These are phyloP conservation scores for Conopomorpha cramerella DNA, from an alignment of 1,140 invertebrate genomes.

Conservation along the genomic window DNA sequence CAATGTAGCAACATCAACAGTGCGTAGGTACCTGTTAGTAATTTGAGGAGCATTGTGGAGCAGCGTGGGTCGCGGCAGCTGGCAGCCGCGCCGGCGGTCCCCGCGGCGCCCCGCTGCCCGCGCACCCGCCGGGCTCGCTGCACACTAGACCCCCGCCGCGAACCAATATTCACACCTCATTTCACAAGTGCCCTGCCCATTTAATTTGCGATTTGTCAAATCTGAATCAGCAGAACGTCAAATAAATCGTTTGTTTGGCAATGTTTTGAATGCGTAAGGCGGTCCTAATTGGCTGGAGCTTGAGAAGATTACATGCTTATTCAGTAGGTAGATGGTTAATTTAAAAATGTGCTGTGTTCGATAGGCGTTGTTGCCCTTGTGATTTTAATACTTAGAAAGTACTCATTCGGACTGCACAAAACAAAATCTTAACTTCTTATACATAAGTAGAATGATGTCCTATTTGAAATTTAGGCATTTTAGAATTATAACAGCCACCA, in stretches of 20 bases:
- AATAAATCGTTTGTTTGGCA: conserved; percentile 14
- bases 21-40: conserved; percentile 29
- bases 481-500: too few relatives aligned
- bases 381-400: too few relatives aligned
- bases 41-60: conserved; percentile 23
- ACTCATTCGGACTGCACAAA: too few relatives aligned
- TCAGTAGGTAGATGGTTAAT: background rate
- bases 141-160: conserved; percentile 24
- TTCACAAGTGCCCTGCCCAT: conserved; percentile 36
- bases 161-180: conserved; percentile 56
- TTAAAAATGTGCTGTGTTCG: background rate
- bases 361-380: too few relatives aligned
- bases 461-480: too few relatives aligned
- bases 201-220: conserved; percentile 40
- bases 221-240: conserved; percentile 15
- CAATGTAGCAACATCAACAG: conserved; percentile 10
- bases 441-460: too few relatives aligned
- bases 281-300: too few relatives aligned
- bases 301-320: background rate
- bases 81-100: conserved; percentile 16
- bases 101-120: conserved; percentile 14
- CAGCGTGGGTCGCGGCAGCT: conserved; percentile 14
- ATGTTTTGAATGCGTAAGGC: background rate
- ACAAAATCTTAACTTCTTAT: too few relatives aligned
- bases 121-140: conserved; percentile 7